Base-by-base conservation (phyloP, 64 coral and sea anemone species). In the Trachythela sp. region DNA sequence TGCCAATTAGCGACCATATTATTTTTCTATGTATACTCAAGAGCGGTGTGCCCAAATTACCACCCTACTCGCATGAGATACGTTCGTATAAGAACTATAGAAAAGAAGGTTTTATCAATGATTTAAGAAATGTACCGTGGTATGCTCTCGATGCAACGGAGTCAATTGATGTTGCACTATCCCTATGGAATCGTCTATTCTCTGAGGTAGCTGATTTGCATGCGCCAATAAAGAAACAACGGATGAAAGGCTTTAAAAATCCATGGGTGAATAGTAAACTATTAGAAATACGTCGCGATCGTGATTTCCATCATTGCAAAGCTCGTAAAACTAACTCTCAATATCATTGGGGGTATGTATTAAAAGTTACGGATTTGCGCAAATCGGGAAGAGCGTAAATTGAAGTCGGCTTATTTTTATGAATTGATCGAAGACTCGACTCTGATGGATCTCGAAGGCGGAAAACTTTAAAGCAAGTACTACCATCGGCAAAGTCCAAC, bases 81-180 rank as follows among this genome's bases (percentile, higher is more conserved):
- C 40, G 88, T 31, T 89, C 88, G 20, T 89, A 43, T 43, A 89
- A 83, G 70, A 89, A 89, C 43, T 89, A 89, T 80, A 45, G 52
- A 49, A 83, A 89, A 76, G 26, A 14, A 14, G 68, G 27, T 9
- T 87, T 87, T 33, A 20, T 86, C 27, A 87, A 87, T 37, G 84
- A 92, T 92, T 86, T 92, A 75, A 87, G 20, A 72, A 41, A 92
- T 87, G 70, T 92, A 56, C 90, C 40, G 9, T 92, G 85, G 60
- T 32, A 71, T 48, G 70, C 43, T 89, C 5, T 89, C 48, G 88
- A 89, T 48, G 22, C 40, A 77, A 30, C 71, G 22, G 71, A 88
- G 33, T 77, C 48, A 48, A n/a, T 84, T 54, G 76, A 89, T 89
- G 75, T 54, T 89, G 88, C 72, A 54, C 41, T 89, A 14, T 83